phyloP scores from a whole-genome alignment of 2,113 vertebrate genomes.

The Hassar affinis region DNA sequence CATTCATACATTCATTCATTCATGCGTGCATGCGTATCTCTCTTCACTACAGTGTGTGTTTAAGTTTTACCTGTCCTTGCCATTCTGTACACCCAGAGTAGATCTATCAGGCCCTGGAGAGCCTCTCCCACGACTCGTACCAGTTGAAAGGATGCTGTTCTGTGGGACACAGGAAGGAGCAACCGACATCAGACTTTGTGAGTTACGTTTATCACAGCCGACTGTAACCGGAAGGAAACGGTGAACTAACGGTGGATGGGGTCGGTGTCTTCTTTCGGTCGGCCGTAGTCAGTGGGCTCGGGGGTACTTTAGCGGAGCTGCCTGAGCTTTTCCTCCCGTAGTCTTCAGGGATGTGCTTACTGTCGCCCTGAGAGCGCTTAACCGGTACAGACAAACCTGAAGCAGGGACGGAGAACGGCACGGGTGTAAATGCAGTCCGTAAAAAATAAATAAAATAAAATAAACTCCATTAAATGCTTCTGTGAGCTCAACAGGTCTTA shows the following conservation, averaged over 20 bases:
- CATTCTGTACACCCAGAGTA: constrained; percentile 76
- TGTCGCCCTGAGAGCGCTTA: constrained; percentile 76
- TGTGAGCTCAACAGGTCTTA: constrained; percentile 42
- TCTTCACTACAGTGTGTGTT: background rate
- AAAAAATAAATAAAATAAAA: too few species aligned
- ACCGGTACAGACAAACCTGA: constrained; percentile 73
- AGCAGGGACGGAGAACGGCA: background rate
- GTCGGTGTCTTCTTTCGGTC: constrained; percentile 75
- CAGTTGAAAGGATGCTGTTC: constrained; percentile 79
- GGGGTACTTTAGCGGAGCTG: constrained; percentile 77
- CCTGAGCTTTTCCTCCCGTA: constrained; percentile 70
- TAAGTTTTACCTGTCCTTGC: constrained; percentile 75
- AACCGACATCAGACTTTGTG: background rate
- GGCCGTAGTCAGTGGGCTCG: constrained; percentile 72
- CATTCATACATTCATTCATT: too few species aligned
- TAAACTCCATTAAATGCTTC: background rate
- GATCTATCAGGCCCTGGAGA: constrained; percentile 74
- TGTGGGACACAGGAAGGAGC: constrained; percentile 53
- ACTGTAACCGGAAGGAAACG: background rate
- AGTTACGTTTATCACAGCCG: background rate
- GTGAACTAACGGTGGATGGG: constrained; percentile 73
- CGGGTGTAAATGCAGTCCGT: background rate
- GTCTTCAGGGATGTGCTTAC: constrained; percentile 72
- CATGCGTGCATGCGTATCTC: background rate
- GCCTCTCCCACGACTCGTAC: constrained; percentile 76